A percentile compares a stretch with the other conserved stretches of the same genome.
Evolutionary conservation across 1,140 invertebrate genomes (phyloP).

Genomic region (Conopomorpha cramerella): DNA sequence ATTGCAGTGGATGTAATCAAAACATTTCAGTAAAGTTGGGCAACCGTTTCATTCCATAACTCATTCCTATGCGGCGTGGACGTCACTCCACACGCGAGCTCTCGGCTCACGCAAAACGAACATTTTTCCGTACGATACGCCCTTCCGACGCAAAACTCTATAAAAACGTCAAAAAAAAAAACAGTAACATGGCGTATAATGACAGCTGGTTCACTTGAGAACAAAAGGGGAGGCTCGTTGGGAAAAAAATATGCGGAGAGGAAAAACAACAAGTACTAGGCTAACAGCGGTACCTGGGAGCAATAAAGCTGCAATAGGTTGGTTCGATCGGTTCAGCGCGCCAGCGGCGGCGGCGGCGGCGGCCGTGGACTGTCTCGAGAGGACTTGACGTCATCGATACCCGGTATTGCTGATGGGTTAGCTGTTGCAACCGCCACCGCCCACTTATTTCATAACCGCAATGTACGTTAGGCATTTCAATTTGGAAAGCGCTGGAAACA

Average conservation of each 20-base stretch:
- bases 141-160: slow-evolving; percentile 56
- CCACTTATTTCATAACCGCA: too few species aligned
- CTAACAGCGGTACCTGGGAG: slow-evolving; percentile 24
- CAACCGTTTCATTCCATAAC: slow-evolving; percentile 46
- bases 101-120: slow-evolving; percentile 56
- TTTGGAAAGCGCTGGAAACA: too few species aligned
- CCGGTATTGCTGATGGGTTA: too few species aligned
- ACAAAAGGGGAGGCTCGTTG: slow-evolving; percentile 56
- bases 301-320: slow-evolving; percentile 56
- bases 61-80: slow-evolving; percentile 38
- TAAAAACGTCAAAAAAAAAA: slow-evolving; percentile 61
- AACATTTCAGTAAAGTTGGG: too few species aligned
- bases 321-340: too few species aligned
- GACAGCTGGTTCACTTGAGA: slow-evolving; percentile 63
- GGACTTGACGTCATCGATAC: too few species aligned
- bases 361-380: too few species aligned
- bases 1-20: too few species aligned
- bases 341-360: too few species aligned
- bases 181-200: slow-evolving; percentile 63
- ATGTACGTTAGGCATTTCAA: too few species aligned
- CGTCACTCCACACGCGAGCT: slow-evolving; percentile 48
- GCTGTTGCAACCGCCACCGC: too few species aligned
- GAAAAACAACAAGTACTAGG: slow-evolving; percentile 53
- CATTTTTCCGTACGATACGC: slow-evolving; percentile 57
- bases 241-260: slow-evolving; percentile 57